Base-by-base conservation (phyloP, 2,113 vertebrate genomes). In the Rhinoptilus africanus region DNA sequence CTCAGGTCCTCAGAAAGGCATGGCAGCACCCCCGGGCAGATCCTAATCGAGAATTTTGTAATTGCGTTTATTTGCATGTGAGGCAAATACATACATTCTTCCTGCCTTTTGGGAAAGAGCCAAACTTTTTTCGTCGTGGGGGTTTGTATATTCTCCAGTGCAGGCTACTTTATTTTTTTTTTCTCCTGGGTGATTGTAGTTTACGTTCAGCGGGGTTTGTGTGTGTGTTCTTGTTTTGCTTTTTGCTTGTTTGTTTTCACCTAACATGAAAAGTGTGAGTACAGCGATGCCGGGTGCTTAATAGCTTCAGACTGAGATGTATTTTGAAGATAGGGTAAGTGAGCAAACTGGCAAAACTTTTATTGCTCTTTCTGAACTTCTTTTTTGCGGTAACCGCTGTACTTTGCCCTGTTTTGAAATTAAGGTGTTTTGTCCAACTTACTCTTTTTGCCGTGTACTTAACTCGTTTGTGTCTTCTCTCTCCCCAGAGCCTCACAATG, bases 401-500 rank as follows among this genome's bases (percentile, higher is more conserved):
- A 89, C 85, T 95, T 96, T 89, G 81, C 80, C 76, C 91, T 77
- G 47, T 84, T 87, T 92, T 27, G 77, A 85, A 85, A 69, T 41
- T 21, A 47, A 89, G 83, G 53, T 88, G 69, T 66, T 93, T 75
- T 43, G 81, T 37, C 69, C 75, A 67, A 48, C 35, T 56, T 63
- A 11, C 8, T 18, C 22, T 18, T 66, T 23, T 47, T 14, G 60
- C 37, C 18, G 12, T 3, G 34, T 8, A 1, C 19, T 77, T 83
- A 89, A 69, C 76, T 69, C 27, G 0, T 87, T 50, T 67, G 51
- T 54, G 27, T 89, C 69, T 84, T 50, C 51, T 77, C 56, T 80
- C 47, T 56, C 32, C 34, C 16, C 92, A 98, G 92, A 68, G 90
- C 35, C 92, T 96, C 97, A 98, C 97, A 97, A 99, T 99, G 99